Evolutionary conservation across 2,888 invertebrate genomes (phyloP).

Genomic region (Cremastobaeus sp.): DNA sequence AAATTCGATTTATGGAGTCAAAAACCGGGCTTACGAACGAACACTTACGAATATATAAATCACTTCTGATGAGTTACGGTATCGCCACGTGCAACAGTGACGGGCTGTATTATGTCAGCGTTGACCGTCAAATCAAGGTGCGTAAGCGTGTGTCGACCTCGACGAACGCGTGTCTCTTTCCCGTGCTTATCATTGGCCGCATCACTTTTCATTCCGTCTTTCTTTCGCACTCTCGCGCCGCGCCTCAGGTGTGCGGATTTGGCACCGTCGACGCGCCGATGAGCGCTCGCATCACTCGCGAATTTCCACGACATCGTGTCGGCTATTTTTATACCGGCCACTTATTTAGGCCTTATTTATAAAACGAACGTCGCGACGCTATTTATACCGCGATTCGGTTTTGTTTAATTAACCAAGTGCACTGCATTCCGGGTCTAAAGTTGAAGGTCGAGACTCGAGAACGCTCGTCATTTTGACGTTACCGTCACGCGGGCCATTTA

Average conservation of each 20-base stretch:
- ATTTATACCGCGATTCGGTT: conserved; percentile 31
- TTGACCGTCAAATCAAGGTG: conserved; percentile 51
- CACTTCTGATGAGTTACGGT: conserved; percentile 19
- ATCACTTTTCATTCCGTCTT: neutral
- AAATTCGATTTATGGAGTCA: no score
- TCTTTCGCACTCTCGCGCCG: neutral
- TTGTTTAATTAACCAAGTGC: conserved; percentile 29
- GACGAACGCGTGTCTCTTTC: neutral
- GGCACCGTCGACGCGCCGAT: conserved; percentile 12
- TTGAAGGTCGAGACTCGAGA: conserved; percentile 23
- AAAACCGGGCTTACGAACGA: no score
- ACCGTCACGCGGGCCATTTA: no score
- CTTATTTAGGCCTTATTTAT: conserved; percentile 33
- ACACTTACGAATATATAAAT: no score
- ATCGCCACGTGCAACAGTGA: conserved; percentile 34
- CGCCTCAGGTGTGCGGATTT: conserved; percentile 18
- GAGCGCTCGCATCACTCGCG: conserved; percentile 1
- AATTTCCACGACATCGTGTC: conserved; percentile 13
- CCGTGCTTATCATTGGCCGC: neutral
- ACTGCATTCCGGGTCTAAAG: conserved; percentile 10
- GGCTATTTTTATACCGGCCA: conserved; percentile 15
- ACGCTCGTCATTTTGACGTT: neutral
- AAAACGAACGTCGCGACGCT: conserved; percentile 23
- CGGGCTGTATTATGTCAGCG: conserved; percentile 45
- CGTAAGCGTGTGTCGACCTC: conserved; percentile 40